These are phyloP conservation scores for Aplysina aerophoba DNA, from an alignment of 37 sponge, comb jelly and placozoan species.

Conservation along the genomic window DNA sequence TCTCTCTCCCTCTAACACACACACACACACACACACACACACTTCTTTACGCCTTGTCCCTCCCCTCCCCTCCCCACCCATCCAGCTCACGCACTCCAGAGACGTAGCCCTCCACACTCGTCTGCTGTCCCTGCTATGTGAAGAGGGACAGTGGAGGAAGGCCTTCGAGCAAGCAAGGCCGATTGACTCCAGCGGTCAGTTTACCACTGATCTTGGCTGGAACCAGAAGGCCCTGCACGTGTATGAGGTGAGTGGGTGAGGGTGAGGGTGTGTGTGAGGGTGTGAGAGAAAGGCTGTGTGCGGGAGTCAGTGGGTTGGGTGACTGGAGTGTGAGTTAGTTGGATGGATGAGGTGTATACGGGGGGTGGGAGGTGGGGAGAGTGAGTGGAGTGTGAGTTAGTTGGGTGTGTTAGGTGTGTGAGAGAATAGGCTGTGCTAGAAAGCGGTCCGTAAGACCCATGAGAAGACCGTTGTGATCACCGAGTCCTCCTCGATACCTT, in stretches of 20 bases:
- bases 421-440: neutral
- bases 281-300: neutral
- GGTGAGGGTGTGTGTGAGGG: slow-evolving; percentile 22
- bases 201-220: slow-evolving; percentile 35
- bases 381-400: neutral
- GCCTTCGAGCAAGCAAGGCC: slow-evolving; percentile 52
- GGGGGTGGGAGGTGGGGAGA: neutral
- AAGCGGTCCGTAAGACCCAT: neutral
- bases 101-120: slow-evolving; percentile 41
- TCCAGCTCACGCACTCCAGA: neutral
- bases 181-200: slow-evolving; percentile 4
- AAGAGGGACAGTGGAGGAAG: slow-evolving; percentile 33
- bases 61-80: neutral
- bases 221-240: slow-evolving; percentile 34
- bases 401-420: neutral
- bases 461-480: neutral
- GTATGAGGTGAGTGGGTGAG: slow-evolving; percentile 38
- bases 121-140: slow-evolving; percentile 28
- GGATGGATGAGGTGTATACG: neutral
- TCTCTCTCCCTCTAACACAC: no score
- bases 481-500: neutral
- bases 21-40: slow-evolving; percentile 19
- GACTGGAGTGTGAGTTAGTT: neutral
- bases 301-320: neutral
- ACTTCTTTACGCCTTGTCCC: neutral